Conservation (phyloP, 2,797 vertebrate species). For the Anableps anableps region DNA sequence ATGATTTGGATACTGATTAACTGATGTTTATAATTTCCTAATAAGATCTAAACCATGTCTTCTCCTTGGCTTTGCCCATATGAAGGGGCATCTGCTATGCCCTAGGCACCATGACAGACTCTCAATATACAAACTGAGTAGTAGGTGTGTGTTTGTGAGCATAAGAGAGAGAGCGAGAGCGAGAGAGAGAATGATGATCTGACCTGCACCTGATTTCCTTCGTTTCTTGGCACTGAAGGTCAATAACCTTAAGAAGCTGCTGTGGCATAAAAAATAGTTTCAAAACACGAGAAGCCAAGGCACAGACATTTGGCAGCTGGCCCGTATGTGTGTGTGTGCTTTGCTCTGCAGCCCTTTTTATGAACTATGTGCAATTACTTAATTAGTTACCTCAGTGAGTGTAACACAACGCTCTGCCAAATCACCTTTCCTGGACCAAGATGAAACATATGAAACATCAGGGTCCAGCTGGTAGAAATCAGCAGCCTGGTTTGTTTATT, state of each 20-base stretch:
- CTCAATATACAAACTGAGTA: slow-evolving; percentile 32
- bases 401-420: slow-evolving; percentile 35
- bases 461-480: slow-evolving; percentile 26
- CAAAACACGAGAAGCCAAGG: slow-evolving; percentile 8
- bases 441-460: slow-evolving; percentile 27
- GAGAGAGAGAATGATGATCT: slow-evolving; percentile 22
- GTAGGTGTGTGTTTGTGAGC: slow-evolving; percentile 25
- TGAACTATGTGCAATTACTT: slow-evolving; percentile 66
- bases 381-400: slow-evolving; percentile 58
- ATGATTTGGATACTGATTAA: slow-evolving; percentile 67
- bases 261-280: slow-evolving; percentile 39
- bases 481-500: neutral
- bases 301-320: slow-evolving; percentile 57
- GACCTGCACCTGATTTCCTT: slow-evolving; percentile 40
- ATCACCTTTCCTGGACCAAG: slow-evolving; percentile 28
- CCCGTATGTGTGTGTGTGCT: slow-evolving; percentile 32
- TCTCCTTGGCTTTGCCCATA: slow-evolving; percentile 57
- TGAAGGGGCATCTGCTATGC: slow-evolving; percentile 68
- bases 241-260: slow-evolving; percentile 35
- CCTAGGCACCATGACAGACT: slow-evolving; percentile 43
- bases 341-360: slow-evolving; percentile 60
- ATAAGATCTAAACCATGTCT: slow-evolving; percentile 64
- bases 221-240: slow-evolving; percentile 4
- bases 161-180: neutral
- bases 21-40: slow-evolving; percentile 64